Percentiles rank a stretch among this genome's conserved stretches.
Conservation (phyloP, 2,888 invertebrate genomes). For the Lepetodrilus schrolli region DNA sequence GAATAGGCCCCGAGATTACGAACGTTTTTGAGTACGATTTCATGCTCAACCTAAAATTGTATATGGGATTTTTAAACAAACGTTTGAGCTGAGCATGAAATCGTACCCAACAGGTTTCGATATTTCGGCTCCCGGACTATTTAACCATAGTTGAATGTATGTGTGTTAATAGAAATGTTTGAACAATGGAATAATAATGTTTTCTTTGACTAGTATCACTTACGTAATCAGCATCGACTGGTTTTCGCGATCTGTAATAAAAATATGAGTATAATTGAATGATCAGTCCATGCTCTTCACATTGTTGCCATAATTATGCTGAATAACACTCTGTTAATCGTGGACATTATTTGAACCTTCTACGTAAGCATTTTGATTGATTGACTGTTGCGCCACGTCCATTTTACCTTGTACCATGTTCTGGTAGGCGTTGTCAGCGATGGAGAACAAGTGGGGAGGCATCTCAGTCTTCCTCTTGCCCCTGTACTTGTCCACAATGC, state of each 20-base stretch:
- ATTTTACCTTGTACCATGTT: conserved; percentile 96
- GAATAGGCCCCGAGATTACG: background rate
- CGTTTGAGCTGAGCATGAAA: no score
- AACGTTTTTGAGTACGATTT: background rate
- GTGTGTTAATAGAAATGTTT: background rate
- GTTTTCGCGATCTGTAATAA: conserved; percentile 91
- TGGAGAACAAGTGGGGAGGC: conserved; percentile 99
- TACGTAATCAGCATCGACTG: conserved; percentile 99
- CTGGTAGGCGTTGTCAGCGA: conserved; percentile 99
- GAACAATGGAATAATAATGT: background rate
- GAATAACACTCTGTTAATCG: background rate
- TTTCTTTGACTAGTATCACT: conserved; percentile 77
- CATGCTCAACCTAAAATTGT: no score
- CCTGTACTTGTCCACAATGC: conserved; percentile 97
- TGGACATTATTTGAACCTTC: background rate
- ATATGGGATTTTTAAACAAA: no score
- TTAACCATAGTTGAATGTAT: background rate
- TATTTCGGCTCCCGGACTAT: background rate
- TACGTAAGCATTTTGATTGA: background rate
- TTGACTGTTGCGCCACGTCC: background rate
- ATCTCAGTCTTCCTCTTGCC: conserved; percentile 99
- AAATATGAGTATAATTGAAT: background rate
- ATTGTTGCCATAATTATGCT: background rate
- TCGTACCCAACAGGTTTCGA: no score
- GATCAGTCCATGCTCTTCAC: background rate